Conservation (phyloP, 2,888 invertebrate genomes). For the Cryptus viduatorius region DNA sequence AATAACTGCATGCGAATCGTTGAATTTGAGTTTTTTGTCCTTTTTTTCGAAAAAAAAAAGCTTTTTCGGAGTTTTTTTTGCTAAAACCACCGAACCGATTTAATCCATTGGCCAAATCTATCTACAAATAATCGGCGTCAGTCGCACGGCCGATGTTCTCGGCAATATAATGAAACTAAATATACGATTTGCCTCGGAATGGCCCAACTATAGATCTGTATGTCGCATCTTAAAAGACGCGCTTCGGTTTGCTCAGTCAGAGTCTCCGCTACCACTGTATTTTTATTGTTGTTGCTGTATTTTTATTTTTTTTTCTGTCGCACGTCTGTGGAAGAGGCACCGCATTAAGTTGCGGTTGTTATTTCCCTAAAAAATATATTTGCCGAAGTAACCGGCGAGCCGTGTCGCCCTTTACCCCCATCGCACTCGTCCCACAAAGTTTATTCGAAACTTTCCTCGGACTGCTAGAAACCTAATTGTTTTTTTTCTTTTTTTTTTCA, state of each 20-base stretch:
- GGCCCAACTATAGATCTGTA: conserved; percentile 73
- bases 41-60: background rate
- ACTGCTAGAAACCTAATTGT: conserved; percentile 70
- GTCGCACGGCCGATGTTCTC: conserved; percentile 37
- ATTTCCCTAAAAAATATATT: conserved; percentile 69
- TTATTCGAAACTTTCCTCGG: conserved; percentile 68
- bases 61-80: too few relatives aligned
- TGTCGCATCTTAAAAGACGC: conserved; percentile 77
- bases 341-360: conserved; percentile 79
- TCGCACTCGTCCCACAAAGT: conserved; percentile 50
- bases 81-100: conserved; percentile 7
- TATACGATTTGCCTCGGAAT: conserved; percentile 80
- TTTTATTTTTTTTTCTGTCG: conserved; percentile 78
- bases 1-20: background rate
- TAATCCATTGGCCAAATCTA: conserved; percentile 47
- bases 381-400: conserved; percentile 44
- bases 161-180: conserved; percentile 76
- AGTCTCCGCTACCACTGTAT: conserved; percentile 34
- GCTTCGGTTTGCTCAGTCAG: conserved; percentile 77
- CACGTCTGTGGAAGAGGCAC: conserved; percentile 78
- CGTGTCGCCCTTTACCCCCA: conserved; percentile 55
- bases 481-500: conserved; percentile 74
- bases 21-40: background rate
- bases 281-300: conserved; percentile 75
- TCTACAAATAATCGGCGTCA: conserved; percentile 68